Base-by-base conservation (phyloP, 2,113 vertebrate species). In the Siphamia tubifer region DNA sequence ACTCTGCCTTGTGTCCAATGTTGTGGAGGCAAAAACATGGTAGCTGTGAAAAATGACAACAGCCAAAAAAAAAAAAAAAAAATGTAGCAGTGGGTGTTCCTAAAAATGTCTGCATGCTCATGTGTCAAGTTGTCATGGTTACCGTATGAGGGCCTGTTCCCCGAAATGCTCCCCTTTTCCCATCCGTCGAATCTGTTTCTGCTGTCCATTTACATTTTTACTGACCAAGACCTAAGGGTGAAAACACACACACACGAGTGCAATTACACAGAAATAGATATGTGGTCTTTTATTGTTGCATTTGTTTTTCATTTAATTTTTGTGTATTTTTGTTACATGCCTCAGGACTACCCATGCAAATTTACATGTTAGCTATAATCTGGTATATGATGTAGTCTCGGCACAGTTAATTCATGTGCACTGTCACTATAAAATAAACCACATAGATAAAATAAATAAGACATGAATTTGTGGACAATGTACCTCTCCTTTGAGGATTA, bases 401-500 rank as follows among this genome's bases (percentile, higher is more conserved):
- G n/a, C n/a, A n/a, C n/a, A n/a, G n/a, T n/a, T n/a, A n/a, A n/a
- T n/a, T n/a, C n/a, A n/a, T n/a, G n/a, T n/a, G n/a, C n/a, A n/a
- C n/a, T n/a, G n/a, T n/a, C n/a, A n/a, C n/a, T n/a, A n/a, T n/a
- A n/a, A n/a, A n/a, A n/a, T n/a, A n/a, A n/a, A n/a, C n/a, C n/a
- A n/a, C n/a, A n/a, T n/a, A n/a, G n/a, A n/a, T n/a, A n/a, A n/a
- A n/a, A n/a, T n/a, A n/a, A n/a, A n/a, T n/a, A n/a, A n/a, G 19
- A 44, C 5, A 55, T 2, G 17, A 25, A 12, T 36, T 10, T 11
- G 6, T 30, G 11, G 2, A 15, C 23, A 24, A 1, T 5, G 9
- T 84, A 94, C 94, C 93, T 94, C 90, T 58, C 94, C 94, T 67
- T 90, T 90, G 7, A 94, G 91, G 78, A 94, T 94, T 75, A 94